Evolutionary conservation across 2,113 vertebrate genomes (phyloP), one percentile per base, ranked within the genome.

Genomic region (Pachyramphus minor): DNA sequence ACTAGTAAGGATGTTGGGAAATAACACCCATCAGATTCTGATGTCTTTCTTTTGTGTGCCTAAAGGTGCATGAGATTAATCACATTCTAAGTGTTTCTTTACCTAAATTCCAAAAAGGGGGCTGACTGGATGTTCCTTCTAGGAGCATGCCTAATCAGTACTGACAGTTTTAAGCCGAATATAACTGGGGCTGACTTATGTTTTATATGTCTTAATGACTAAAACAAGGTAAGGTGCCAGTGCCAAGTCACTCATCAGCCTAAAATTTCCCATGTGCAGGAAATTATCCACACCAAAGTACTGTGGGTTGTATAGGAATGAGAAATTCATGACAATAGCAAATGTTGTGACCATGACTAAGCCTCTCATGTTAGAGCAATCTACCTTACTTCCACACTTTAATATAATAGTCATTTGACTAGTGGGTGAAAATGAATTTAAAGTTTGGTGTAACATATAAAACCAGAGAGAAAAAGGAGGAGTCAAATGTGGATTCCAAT

Each of bases 201-300:
- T 89, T 94, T 75, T 95, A 67, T 27, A 31, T 50, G 33, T 93
- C 73, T 89, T 84, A 82, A 89, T 44, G 52, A 91, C 39, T 84
- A 68, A 78, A 82, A 13, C 33, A 52, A 47, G 45, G 37, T 49
- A 59, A 55, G 19, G 33, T 91, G 19, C 19, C 21, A n/a, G 10
- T 50, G 12, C 47, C 14, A 75, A 68, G 19, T 42, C 37, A 59
- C 7, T 31, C 8, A 37, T 47, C 77, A 82, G 22, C 15, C 28
- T 85, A 58, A 91, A 89, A 79, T 82, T 75, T 87, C 64, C 49
- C 30, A 27, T 60, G 85, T 49, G 11, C 62, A 85, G 30, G n/a
- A 85, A 72, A 64, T n/a, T 50, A 75, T 55, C 27, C 33, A 35
- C 47, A 69, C 13, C 9, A 8, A 49, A 72, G 22, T 52, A 24